Evolutionary conservation across 2,888 invertebrate species (phyloP).

Genomic region (Tetranychus piercei): DNA sequence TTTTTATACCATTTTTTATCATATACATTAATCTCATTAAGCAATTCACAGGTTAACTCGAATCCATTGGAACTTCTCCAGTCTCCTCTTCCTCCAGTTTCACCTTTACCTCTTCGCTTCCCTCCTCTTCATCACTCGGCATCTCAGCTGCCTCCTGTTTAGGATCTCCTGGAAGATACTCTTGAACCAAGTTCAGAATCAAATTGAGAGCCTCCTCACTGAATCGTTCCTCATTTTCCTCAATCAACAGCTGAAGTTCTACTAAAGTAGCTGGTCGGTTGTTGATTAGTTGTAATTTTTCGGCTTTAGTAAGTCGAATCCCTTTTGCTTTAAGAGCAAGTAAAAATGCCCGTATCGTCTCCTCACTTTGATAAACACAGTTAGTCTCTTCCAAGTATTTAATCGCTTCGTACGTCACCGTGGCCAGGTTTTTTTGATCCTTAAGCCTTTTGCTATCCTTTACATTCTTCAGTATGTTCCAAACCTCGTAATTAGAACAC

Average conservation of each 20-base stretch:
- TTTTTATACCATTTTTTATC: not conserved
- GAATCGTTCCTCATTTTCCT: slow-evolving; percentile 19
- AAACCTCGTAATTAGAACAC: slow-evolving; percentile 17
- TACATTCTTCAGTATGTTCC: slow-evolving; percentile 13
- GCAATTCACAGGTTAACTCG: not conserved
- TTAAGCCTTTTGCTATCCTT: slow-evolving; percentile 5
- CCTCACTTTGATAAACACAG: not conserved
- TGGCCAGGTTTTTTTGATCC: slow-evolving; percentile 19
- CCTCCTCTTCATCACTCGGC: not conserved
- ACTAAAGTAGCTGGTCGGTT: slow-evolving; percentile 14
- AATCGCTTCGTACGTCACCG: slow-evolving; percentile 18
- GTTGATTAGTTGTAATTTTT: slow-evolving; percentile 20
- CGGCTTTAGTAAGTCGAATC: slow-evolving; percentile 17
- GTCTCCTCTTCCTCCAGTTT: not conserved
- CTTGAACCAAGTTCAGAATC: slow-evolving; percentile 13
- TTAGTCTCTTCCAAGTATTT: slow-evolving; percentile 18
- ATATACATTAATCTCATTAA: not conserved
- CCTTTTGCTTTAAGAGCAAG: slow-evolving; percentile 12
- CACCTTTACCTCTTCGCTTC: not conserved
- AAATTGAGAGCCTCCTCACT: slow-evolving; percentile 18
- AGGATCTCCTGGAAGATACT: slow-evolving; percentile 11
- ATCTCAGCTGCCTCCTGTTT: not conserved
- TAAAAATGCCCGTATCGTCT: slow-evolving; percentile 8
- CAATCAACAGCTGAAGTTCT: slow-evolving; percentile 18
- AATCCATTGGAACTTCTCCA: not conserved